Evolutionary conservation across 1,140 invertebrate species (phyloP), one percentile per base, ranked within the genome.

Genomic region (Meloidogyne exigua): DNA sequence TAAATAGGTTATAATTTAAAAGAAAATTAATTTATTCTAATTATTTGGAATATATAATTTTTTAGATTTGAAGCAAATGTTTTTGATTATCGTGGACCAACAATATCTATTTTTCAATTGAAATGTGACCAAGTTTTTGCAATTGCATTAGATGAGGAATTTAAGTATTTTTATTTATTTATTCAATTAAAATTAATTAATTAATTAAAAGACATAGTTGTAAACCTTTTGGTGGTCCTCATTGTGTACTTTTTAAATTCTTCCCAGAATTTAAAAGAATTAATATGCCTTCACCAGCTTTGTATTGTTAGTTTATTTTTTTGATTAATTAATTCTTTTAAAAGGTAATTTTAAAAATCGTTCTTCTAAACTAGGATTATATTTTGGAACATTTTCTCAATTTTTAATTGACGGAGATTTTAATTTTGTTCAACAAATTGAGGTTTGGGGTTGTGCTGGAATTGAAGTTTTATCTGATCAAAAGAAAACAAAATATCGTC

Each of bases 361-460:
- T 12, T 76, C 81, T 28, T 75, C 78, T n/a, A 32, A 23, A 39
- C 36, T 79, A 32, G 77, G 78, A 2, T 13, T 79, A 49, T 57
- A 28, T 26, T 75, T 62, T 68, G 76, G 72, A 12, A 42, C n/a
- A n/a, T 64, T 4, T n/a, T 80, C 81, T 23, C 44, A 57, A 25
- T 57, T 57, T 57, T 57, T n/a, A 57, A 39, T 79, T 39, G 66
- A 80, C 12, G 78, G 57, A 21, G 81, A 70, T 36, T 72, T 76
- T 72, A 42, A 32, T 65, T 49, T 80, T 64, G 64, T 76, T 11
- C 28, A 44, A 21, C n/a, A 36, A n/a, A 67, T 83, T 25, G 63
- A 74, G 26, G 80, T 82, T 28, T 82, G 81, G 81, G 81, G 81
- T n/a, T 82, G 81, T 72, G 81, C 39, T 12, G 81, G 78, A 21